Base-by-base conservation (phyloP, 2,888 invertebrate genomes). In the Gisinianus flammeolus region DNA sequence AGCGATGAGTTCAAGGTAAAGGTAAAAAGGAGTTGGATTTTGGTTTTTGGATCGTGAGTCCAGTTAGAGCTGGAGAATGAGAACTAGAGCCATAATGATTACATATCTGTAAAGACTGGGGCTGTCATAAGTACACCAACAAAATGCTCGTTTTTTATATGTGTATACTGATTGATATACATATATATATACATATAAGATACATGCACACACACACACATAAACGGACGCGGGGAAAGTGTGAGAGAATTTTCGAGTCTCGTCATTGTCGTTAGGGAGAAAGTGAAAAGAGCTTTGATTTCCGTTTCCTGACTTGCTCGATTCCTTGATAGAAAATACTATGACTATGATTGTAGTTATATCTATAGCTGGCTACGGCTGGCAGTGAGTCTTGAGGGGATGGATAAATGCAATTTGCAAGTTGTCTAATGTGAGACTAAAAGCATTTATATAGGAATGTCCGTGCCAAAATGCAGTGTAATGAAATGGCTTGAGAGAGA, bases 341-440 rank as follows among this genome's bases (percentile, higher is more conserved):
- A 16, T 12, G 44, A 44, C 19, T 44, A 4, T 44, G 2, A 44
- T 44, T 16, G 8, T 2, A 6, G n/a, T n/a, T n/a, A n/a, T n/a
- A n/a, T n/a, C 44, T 44, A 19, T 44, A 44, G 44, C 12, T 44
- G 2, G 2, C 12, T 12, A 44, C 19, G 5, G 35, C 12, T 8
- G 35, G 12, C 12, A 8, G 35, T 35, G 12, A 12, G 12, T 35
- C 12, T 35, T 35, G 35, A 35, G 12, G 35, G 44, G 44, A n/a
- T 44, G 19, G 44, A 44, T 6, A 44, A 44, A 44, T 62, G 62
- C 24, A 28, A 62, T 62, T 62, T 62, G 62, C 62, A 62, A 62
- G 28, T 62, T 62, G 26, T 62, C 62, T 62, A 62, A 64, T 62
- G 69, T 75, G 64, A 30, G 75, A 54, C 30, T 54, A 22, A 28